Conservation (phyloP, 2,888 invertebrate genomes). For the Stenoptilia bipunctidactyla region DNA sequence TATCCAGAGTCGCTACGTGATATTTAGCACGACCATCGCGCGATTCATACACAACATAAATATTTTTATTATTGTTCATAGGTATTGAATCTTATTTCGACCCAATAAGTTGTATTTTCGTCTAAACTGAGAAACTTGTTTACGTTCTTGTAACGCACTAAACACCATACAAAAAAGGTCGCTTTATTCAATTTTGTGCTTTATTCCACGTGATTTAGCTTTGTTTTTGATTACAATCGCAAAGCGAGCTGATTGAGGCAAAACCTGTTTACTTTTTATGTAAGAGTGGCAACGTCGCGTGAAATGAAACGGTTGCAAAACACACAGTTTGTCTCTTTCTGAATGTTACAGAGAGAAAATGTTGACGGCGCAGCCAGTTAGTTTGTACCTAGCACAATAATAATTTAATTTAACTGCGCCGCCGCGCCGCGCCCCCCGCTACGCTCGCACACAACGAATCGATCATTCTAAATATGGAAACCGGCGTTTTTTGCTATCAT, state of each 20-base stretch:
- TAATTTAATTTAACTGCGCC: no score
- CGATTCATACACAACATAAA: conserved; percentile 16
- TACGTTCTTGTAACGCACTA: not conserved
- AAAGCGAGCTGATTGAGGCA: not conserved
- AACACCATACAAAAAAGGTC: not conserved
- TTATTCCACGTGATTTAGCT: no score
- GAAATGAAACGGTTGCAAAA: no score
- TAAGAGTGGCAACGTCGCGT: conserved; percentile 42
- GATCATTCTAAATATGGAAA: conserved; percentile 45
- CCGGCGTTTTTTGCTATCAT: no score
- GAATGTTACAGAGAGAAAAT: no score
- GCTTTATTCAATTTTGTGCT: not conserved
- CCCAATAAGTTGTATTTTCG: not conserved
- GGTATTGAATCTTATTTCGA: not conserved
- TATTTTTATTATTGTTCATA: no score
- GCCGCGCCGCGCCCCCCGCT: no score
- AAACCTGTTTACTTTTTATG: conserved; percentile 22
- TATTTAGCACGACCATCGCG: conserved; percentile 20
- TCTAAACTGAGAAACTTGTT: not conserved
- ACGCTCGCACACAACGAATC: conserved; percentile 20
- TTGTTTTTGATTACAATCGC: no score
- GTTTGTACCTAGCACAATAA: no score
- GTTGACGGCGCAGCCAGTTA: no score
- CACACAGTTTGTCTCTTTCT: no score
- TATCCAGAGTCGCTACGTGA: conserved; percentile 25